phyloP scores from a whole-genome alignment of 2,888 invertebrate genomes.

The Rhagophthalmus giganteus region DNA sequence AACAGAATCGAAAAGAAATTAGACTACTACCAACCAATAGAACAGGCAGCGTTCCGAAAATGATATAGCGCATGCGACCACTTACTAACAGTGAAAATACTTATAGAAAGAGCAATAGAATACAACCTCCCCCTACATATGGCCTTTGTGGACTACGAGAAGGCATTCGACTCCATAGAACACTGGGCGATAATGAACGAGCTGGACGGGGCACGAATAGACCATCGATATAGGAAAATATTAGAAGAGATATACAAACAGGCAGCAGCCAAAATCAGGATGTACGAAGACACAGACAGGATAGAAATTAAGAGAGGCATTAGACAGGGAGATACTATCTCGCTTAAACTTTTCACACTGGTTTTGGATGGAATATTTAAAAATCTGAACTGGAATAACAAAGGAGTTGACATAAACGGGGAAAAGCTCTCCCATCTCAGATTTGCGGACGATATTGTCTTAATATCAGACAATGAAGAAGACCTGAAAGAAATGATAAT shows the following conservation, averaged over 20 bases:
- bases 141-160: constrained; percentile 15
- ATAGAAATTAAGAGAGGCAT: neutral
- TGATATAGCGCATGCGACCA: neutral
- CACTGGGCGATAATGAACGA: constrained; percentile 16
- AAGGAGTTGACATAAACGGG: constrained; percentile 2
- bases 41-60: constrained; percentile 6
- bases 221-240: too few species aligned
- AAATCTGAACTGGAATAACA: neutral
- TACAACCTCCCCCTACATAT: neutral
- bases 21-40: constrained; percentile 1
- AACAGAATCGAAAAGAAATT: constrained; percentile 5
- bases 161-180: constrained; percentile 23
- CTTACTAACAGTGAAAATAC: neutral
- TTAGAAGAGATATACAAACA: too few species aligned
- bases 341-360: neutral
- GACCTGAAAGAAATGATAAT: constrained; percentile 1
- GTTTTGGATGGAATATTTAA: constrained; percentile 1
- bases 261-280: too few species aligned
- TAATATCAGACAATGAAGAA: neutral
- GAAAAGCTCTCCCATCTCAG: neutral
- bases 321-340: neutral
- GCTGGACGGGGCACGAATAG: too few species aligned
- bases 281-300: too few species aligned
- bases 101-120: constrained; percentile 1
- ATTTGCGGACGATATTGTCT: neutral